phyloP scores from a whole-genome alignment of 2,888 invertebrate genomes.

The Eristalinus aeneus region DNA sequence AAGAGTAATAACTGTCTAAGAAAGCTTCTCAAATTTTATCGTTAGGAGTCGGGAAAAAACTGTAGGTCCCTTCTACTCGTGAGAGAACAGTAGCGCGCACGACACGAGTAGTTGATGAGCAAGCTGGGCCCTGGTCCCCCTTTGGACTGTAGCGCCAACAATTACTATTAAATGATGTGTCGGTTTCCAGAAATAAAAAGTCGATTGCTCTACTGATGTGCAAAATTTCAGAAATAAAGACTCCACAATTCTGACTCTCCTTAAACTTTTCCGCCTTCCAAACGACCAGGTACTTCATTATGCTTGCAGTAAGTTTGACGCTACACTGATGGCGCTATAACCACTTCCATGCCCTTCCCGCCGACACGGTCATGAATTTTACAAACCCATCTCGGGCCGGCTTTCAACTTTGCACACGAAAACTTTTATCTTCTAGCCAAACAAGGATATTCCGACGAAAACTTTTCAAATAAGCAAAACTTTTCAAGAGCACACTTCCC shows the following conservation, averaged over 20 bases:
- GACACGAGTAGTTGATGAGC: too few relatives aligned
- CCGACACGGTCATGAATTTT: background rate
- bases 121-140: too few relatives aligned
- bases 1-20: too few relatives aligned
- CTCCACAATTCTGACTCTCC: too few relatives aligned
- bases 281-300: background rate
- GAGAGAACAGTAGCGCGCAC: too few relatives aligned
- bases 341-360: background rate
- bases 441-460: background rate
- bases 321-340: background rate
- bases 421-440: background rate
- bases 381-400: background rate
- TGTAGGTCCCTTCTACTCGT: too few relatives aligned
- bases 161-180: too few relatives aligned
- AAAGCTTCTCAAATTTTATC: too few relatives aligned
- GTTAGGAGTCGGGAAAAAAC: too few relatives aligned
- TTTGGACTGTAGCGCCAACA: too few relatives aligned
- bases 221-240: background rate
- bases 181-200: too few relatives aligned
- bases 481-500: background rate
- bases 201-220: too few relatives aligned
- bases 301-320: background rate
- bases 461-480: constrained; percentile 32
- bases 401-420: background rate
- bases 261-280: background rate